Evolutionary conservation across 2,888 invertebrate species (phyloP), one percentile per base, ranked within the genome.

Genomic region (Trissoscelio sp.): DNA sequence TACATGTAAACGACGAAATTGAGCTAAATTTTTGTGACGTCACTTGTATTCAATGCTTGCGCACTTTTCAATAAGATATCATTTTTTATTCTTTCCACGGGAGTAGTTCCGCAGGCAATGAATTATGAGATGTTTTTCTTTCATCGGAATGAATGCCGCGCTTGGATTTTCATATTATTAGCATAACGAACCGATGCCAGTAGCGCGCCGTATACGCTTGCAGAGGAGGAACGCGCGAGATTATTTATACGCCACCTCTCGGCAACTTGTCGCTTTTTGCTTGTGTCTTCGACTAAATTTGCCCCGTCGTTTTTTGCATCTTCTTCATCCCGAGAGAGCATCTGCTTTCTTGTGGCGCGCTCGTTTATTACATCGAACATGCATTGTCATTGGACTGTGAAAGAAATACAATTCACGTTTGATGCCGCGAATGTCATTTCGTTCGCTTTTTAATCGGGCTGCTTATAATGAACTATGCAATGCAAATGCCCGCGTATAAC

Each of bases 101-200:
- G 16, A 53, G 34, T 16, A 14, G n/a, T 46, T 12, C 39, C 44
- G 9, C 60, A 14, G 66, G 66, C 80, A 80, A 83, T 84, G 58
- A 67, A 75, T 82, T 82, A 83, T 70, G 81, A 74, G 81, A 82
- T 85, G 83, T 83, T 84, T 83, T 83, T 82, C 75, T 82, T 55
- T 70, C 78, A 24, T 16, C 51, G 51, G 60, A 69, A 83, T 81
- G 78, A 84, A 85, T 83, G 83, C 84, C 70, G 48, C 81, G 78
- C 83, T 78, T 66, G 83, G 85, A 87, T 87, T 85, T 87, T 87
- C 85, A 84, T 86, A 87, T 87, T 85, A 86, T 86, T 86, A 86
- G 84, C 66, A 78, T 57, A 78, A 64, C 48, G 53, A 77, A 67
- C 60, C 74, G 24, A 82, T 78, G 57, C 62, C 51, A 55, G 55